Evolutionary conservation across 1,140 invertebrate genomes (phyloP).

Genomic region (Myzus persicae): DNA sequence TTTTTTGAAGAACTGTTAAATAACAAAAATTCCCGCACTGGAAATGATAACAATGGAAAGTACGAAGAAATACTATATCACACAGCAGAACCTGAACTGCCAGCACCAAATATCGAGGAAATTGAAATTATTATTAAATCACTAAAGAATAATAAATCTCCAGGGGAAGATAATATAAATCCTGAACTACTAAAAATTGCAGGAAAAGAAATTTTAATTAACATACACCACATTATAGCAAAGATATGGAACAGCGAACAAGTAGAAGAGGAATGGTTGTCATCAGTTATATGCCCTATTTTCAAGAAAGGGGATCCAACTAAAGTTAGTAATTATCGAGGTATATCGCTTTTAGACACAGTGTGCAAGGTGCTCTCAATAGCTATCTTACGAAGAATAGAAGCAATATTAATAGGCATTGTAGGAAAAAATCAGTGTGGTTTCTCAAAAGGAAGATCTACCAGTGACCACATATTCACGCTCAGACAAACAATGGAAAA

Average conservation of each 20-base stretch:
- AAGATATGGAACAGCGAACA: neutral
- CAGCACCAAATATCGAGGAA: too few relatives aligned
- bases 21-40: too few relatives aligned
- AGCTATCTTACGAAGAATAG: neutral
- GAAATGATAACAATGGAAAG: too few relatives aligned
- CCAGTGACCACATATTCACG: neutral
- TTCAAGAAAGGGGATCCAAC: neutral
- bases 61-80: too few relatives aligned
- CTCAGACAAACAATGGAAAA: conserved; percentile 7
- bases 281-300: too few relatives aligned
- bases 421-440: neutral
- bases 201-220: neutral
- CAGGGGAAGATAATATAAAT: neutral
- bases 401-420: neutral
- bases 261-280: too few relatives aligned
- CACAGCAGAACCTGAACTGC: too few relatives aligned
- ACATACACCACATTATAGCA: neutral
- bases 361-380: neutral
- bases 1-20: too few relatives aligned
- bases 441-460: neutral
- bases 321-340: neutral
- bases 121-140: neutral
- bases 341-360: neutral
- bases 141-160: neutral
- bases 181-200: neutral